Evolutionary conservation across 2,113 vertebrate genomes (phyloP).

Genomic region (Osmerus mordax): DNA sequence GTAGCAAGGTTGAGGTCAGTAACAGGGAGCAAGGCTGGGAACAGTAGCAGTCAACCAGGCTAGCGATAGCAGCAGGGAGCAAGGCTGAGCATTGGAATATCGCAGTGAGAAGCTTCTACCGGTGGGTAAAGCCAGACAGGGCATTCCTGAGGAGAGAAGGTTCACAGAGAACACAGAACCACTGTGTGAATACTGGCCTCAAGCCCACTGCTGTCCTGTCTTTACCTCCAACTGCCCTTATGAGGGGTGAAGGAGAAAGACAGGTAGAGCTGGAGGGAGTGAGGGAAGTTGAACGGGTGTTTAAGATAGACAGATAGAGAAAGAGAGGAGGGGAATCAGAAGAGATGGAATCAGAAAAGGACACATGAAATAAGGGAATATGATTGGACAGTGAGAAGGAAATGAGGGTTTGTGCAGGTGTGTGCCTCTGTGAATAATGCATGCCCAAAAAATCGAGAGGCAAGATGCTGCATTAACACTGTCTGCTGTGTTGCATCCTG

Average conservation of each 20-base stretch:
- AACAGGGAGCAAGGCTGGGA: too few relatives aligned
- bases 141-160: constrained; percentile 15
- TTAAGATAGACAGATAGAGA: constrained; percentile 7
- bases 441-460: constrained; percentile 1
- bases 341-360: not conserved
- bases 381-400: not conserved
- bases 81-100: not conserved
- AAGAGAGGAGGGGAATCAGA: not conserved
- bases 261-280: not conserved
- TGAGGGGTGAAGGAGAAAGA: not conserved
- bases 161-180: not conserved
- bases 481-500: too few relatives aligned
- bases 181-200: constrained; percentile 6
- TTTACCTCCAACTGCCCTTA: not conserved
- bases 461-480: not conserved
- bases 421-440: too few relatives aligned
- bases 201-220: not conserved
- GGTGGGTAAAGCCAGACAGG: constrained; percentile 1
- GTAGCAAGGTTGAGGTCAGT: too few relatives aligned
- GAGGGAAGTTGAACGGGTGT: not conserved
- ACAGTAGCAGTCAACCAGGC: too few relatives aligned
- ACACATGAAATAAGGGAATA: constrained; percentile 9
- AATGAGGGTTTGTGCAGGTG: too few relatives aligned
- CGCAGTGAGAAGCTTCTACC: not conserved
- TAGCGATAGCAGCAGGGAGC: not conserved